Evolutionary conservation across 1,140 invertebrate species (phyloP), one percentile per base, ranked within the genome.

Genomic region (Zaprionus inermis): DNA sequence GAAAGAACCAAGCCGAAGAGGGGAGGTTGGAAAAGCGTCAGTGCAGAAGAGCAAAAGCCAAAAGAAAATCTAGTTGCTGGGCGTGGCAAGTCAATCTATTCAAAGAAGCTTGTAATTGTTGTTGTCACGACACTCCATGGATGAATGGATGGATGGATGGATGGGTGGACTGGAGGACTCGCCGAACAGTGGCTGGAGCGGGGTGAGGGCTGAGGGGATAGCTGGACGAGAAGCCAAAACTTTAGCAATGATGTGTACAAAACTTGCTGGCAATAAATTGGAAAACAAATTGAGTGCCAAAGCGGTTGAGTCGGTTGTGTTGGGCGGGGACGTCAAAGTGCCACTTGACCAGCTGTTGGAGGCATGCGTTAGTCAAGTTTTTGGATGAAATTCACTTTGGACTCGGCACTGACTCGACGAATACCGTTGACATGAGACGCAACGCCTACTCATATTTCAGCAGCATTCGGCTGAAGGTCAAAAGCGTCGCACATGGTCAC

Each of bases 201-300:
- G 2, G 16, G 38, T 5, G n/a, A n/a, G 7, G n/a, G 7, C 14
- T 0, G 5, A 6, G 38, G 38, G 57, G 9, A 59, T 52, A 24
- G 9, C 32, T 64, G 30, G 18, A 30, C 57, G 20, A 11, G 55
- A 11, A 49, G 41, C 20, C 34, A 41, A 72, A 59, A 64, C 44
- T 69, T 78, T 76, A 28, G 52, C 63, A 78, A 78, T 72, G 51
- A 65, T 65, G 51, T 58, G 73, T 34, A 46, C n/a, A 57, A 58
- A 68, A 60, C 64, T 51, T 73, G 3, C 24, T 28, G 3, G 44
- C 55, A 60, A 72, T 66, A 79, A 81, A 81, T 72, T 69, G 54
- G 44, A 57, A 76, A 76, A 79, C 78, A 84, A 84, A 77, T 71
- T 79, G 73, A 49, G 51, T 52, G 34, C 52, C 56, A 51, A 75